Base-by-base conservation (phyloP, 2,888 invertebrate species). In the Apodemia mormo region DNA sequence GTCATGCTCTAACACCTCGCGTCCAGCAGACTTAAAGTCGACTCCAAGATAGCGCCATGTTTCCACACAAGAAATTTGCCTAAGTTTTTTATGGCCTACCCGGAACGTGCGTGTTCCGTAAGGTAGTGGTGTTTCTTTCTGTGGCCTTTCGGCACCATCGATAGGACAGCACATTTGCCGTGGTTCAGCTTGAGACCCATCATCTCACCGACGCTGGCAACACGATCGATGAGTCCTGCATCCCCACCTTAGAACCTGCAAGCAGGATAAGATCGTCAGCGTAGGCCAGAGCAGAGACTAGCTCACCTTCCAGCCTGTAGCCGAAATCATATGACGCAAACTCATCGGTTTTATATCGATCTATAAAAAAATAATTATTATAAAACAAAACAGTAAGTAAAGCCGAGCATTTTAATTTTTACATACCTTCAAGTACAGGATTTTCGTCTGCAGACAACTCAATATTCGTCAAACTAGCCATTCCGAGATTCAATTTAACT, bases 261-360 rank as follows among this genome's bases (percentile, higher is more conserved):
- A 83, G 52, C 12, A 87, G 74, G 43, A 83, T 71, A 0, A 85
- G 67, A 76, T 88, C 87, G 56, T 89, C 88, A 0, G 87, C 87
- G 72, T 82, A 88, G 30, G 84, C 84, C 33, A 86, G 72, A 10
- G 79, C 76, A 2, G 82, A 80, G 66, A 86, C 70, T 9, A 40
- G 70, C 68, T 76, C 77, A 49, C 37, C 61, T 40, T 75, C 78
- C 8, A 80, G 66, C 73, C 75, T 68, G 68, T 76, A 80, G 33
- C 78, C 76, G 22, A 76, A 74, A 1, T n/a, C n/a, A n/a, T n/a
- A n/a, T n/a, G n/a, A n/a, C n/a, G n/a, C n/a, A n/a, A n/a, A n/a
- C n/a, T n/a, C n/a, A n/a, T n/a, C n/a, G n/a, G n/a, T n/a, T n/a
- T n/a, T n/a, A n/a, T n/a, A n/a, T n/a, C n/a, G 71, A 76, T 58